Conservation (phyloP, 2,888 invertebrate species). For the Nemotelus pantherinus region DNA sequence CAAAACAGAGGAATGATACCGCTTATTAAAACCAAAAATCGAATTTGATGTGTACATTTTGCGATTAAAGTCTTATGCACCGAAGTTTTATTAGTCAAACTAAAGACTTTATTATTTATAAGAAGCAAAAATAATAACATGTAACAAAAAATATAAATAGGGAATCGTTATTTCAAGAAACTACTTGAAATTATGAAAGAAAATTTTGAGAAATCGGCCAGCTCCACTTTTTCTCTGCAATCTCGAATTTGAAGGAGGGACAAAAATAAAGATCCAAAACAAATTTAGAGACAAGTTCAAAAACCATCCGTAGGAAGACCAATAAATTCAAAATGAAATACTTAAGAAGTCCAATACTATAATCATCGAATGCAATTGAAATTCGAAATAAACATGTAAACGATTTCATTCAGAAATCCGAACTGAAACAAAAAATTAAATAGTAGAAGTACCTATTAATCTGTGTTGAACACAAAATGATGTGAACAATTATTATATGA, state of each 20-base stretch:
- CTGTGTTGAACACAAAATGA: not conserved
- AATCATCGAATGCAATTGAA: slow-evolving; percentile 20
- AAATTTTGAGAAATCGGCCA: no score
- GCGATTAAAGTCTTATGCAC: slow-evolving; percentile 49
- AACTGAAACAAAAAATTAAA: slow-evolving; percentile 20
- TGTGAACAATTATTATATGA: slow-evolving; percentile 27
- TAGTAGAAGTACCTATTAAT: slow-evolving; percentile 1
- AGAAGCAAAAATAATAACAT: slow-evolving; percentile 5
- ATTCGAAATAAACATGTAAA: not conserved
- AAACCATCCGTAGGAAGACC: slow-evolving; percentile 45
- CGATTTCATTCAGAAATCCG: slow-evolving; percentile 9
- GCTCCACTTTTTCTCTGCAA: no score
- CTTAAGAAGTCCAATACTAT: not conserved
- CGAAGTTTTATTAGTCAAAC: slow-evolving; percentile 24
- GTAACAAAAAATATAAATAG: not conserved
- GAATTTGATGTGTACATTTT: slow-evolving; percentile 39
- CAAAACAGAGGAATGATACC: slow-evolving; percentile 33
- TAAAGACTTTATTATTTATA: slow-evolving; percentile 30
- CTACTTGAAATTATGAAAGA: no score
- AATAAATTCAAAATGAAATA: slow-evolving; percentile 32
- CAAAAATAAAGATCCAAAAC: not conserved
- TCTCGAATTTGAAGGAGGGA: not conserved
- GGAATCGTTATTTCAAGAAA: no score
- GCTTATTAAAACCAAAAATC: slow-evolving; percentile 20
- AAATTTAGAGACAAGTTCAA: slow-evolving; percentile 28